These are phyloP conservation scores for Hipparchia sbordonii DNA, from an alignment of 2,888 invertebrate genomes.

Conservation along the genomic window DNA sequence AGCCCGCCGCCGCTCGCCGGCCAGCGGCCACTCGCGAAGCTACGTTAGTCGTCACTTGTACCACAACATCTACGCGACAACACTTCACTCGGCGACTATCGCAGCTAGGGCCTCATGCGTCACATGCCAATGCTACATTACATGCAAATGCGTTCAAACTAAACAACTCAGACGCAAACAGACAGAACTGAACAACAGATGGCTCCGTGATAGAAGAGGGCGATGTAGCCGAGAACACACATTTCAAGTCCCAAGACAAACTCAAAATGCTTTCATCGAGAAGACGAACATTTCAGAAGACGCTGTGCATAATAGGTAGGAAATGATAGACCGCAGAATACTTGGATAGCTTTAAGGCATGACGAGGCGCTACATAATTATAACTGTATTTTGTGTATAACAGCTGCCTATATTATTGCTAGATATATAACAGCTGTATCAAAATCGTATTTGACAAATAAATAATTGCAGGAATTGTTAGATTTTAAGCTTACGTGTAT, in stretches of 20 bases:
- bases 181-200: background rate
- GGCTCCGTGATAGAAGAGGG: background rate
- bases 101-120: slow-evolving; percentile 38
- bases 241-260: background rate
- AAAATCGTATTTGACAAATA: background rate
- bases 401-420: no score
- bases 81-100: background rate
- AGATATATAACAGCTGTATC: no score
- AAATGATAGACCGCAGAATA: background rate
- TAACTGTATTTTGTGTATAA: no score
- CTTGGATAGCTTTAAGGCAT: background rate
- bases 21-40: slow-evolving; percentile 31
- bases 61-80: slow-evolving; percentile 49
- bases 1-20: no score
- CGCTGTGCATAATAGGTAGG: background rate
- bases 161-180: background rate
- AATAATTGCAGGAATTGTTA: no score
- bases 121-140: background rate
- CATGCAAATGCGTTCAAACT: background rate
- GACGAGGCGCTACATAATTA: background rate
- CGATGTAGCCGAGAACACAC: background rate
- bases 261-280: slow-evolving; percentile 3
- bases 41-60: slow-evolving; percentile 62
- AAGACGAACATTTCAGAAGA: slow-evolving; percentile 12
- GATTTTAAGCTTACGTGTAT: no score